Evolutionary conservation across 2,888 invertebrate genomes (phyloP).

Genomic region (Corbicula japonica): DNA sequence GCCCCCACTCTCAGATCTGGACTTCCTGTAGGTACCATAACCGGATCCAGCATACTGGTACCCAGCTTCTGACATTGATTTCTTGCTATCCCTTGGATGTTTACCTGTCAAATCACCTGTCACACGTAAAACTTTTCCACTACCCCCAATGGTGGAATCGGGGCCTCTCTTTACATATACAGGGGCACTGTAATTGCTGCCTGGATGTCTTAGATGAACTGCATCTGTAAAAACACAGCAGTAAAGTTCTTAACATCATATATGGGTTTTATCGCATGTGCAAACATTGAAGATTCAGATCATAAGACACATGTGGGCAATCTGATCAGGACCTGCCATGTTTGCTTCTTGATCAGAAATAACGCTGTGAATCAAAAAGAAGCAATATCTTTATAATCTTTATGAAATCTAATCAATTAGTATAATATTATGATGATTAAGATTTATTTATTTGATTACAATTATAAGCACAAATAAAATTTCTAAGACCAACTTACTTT

Average conservation of each 20-base stretch:
- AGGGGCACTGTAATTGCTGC: slow-evolving; percentile 79
- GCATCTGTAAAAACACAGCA: slow-evolving; percentile 73
- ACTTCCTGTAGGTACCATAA: slow-evolving; percentile 65
- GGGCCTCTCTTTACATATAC: slow-evolving; percentile 72
- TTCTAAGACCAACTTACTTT: slow-evolving; percentile 68
- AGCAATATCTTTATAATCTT: too few species aligned
- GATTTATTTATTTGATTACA: not conserved
- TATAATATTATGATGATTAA: not conserved
- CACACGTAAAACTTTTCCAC: slow-evolving; percentile 76
- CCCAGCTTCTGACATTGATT: slow-evolving; percentile 76
- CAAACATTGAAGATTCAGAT: too few species aligned
- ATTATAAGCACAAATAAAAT: too few species aligned
- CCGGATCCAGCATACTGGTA: slow-evolving; percentile 65
- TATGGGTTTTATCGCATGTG: too few species aligned
- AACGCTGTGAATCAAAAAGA: too few species aligned
- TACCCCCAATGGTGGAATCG: slow-evolving; percentile 65
- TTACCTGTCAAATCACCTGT: slow-evolving; percentile 82
- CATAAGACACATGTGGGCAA: too few species aligned
- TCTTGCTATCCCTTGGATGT: slow-evolving; percentile 70
- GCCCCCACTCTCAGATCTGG: slow-evolving; percentile 72
- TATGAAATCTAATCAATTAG: too few species aligned
- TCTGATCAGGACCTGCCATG: too few species aligned
- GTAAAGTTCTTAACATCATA: too few species aligned
- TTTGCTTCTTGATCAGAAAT: too few species aligned
- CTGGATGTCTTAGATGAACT: slow-evolving; percentile 78